phyloP scores from a whole-genome alignment of 2,888 invertebrate genomes.

The Philhelius pedissequus region DNA sequence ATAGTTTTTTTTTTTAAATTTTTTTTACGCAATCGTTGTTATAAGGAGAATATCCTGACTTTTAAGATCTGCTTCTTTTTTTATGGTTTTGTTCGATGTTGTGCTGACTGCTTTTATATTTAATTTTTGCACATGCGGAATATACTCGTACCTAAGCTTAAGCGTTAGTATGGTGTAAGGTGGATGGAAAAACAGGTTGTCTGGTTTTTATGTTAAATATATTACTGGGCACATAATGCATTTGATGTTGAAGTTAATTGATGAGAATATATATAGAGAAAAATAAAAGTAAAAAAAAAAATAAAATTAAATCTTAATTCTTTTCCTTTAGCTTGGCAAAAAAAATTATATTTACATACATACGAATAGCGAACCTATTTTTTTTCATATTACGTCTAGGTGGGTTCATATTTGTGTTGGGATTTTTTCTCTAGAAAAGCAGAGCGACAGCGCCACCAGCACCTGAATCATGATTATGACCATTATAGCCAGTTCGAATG shows the following conservation, averaged over 20 bases:
- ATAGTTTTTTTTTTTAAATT: slow-evolving; percentile 56
- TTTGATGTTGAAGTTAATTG: slow-evolving; percentile 43
- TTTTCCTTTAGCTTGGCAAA: neutral
- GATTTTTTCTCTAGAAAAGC: neutral
- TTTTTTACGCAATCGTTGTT: slow-evolving; percentile 54
- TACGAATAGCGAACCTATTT: neutral
- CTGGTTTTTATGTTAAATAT: slow-evolving; percentile 13
- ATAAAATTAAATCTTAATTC: neutral
- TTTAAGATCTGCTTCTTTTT: slow-evolving; percentile 15
- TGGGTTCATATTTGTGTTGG: neutral
- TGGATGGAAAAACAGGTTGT: slow-evolving; percentile 12
- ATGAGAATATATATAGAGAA: slow-evolving; percentile 16
- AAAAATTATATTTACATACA: neutral
- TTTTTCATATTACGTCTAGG: neutral
- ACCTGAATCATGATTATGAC: neutral
- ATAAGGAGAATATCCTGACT: slow-evolving; percentile 62
- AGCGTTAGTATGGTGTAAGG: slow-evolving; percentile 6
- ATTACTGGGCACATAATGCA: slow-evolving; percentile 21
- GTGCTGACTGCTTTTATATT: slow-evolving; percentile 1
- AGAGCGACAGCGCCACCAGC: too few relatives aligned
- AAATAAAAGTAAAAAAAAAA: neutral
- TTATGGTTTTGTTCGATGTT: neutral
- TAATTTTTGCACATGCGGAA: neutral
- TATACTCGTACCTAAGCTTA: neutral
- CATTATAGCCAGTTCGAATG: neutral